Percentiles rank a stretch among this genome's conserved stretches.
phyloP scores from a whole-genome alignment of 1,140 invertebrate genomes.

The Caenorhabditis brenneri region DNA sequence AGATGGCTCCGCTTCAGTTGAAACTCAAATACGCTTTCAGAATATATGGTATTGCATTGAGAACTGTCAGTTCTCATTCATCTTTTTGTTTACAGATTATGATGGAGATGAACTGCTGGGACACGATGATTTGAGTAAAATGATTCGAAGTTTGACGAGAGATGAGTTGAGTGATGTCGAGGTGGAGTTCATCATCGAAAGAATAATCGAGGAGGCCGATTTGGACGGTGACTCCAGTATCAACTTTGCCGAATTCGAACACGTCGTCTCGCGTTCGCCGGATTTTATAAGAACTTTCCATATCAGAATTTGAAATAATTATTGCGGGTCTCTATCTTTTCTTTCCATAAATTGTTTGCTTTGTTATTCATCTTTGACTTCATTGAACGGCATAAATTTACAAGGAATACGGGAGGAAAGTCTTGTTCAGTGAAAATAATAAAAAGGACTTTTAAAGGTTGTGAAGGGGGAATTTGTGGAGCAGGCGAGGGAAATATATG shows the following conservation, averaged over 20 bases:
- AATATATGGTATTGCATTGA: slow-evolving; percentile 80
- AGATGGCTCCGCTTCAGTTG: slow-evolving; percentile 84
- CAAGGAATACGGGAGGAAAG: too few species aligned
- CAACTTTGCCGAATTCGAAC: slow-evolving; percentile 75
- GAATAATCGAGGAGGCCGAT: slow-evolving; percentile 75
- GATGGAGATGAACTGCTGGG: slow-evolving; percentile 88
- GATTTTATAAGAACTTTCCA: slow-evolving; percentile 81
- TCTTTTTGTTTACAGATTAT: slow-evolving; percentile 79
- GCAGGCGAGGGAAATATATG: too few species aligned
- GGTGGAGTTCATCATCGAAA: slow-evolving; percentile 76
- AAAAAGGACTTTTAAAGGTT: too few species aligned
- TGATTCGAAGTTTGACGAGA: slow-evolving; percentile 82
- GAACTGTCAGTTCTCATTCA: not conserved
- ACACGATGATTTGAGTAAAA: slow-evolving; percentile 81
- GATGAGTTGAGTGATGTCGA: slow-evolving; percentile 86
- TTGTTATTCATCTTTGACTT: not conserved
- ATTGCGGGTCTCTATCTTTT: not conserved
- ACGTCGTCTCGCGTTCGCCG: slow-evolving; percentile 74
- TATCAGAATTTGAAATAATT: slow-evolving; percentile 81
- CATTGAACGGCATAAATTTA: too few species aligned
- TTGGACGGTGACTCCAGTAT: slow-evolving; percentile 74
- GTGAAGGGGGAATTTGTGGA: too few species aligned
- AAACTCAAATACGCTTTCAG: slow-evolving; percentile 93
- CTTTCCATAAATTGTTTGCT: not conserved
- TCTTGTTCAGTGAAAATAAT: too few species aligned